Evolutionary conservation across 2,113 vertebrate genomes (phyloP), one percentile per base, ranked within the genome.

Genomic region (Ptilonorhynchus violaceus): DNA sequence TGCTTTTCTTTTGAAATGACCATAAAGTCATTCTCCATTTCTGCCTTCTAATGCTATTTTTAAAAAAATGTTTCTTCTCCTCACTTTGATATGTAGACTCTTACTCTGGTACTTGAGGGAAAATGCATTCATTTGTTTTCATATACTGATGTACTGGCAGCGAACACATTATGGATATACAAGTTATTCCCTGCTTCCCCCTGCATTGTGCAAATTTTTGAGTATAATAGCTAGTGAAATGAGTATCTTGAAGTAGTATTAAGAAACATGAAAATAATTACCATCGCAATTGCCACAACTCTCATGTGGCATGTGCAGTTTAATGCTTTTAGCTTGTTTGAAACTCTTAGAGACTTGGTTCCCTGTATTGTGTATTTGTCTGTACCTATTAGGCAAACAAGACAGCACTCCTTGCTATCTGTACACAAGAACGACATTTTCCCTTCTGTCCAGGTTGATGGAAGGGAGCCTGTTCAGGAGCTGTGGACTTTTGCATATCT

Each of bases 111-210:
- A 75, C 77, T 73, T 84, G 79, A 89, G 75, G 59, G 90, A 75
- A 90, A 96, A 90, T 66, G 39, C 52, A 72, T 75, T 93, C 8
- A 67, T 89, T 90, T 90, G 46, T 96, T 95, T 96, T 78, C 85
- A 63, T 49, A 46, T 50, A 55, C 68, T 87, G 86, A 64, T 92
- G 44, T 24, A 88, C 53, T 83, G 88, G 42, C 52, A 95, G 75
- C 4, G 31, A 85, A 93, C 62, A 55, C 47, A 53, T 90, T 67
- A 80, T 39, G 50, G n/a, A 76, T 87, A 62, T 22, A n/a, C 22
- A 69, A 41, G 24, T 16, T 95, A 79, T 70, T 96, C 78, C 92
- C 80, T 86, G 37, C 49, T 75, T 93, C 49, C 37, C 46, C 30
- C n/a, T 58, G 49, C 35, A 44, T 22, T 77, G 39, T 89, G 91